Conservation (phyloP, 2,888 invertebrate species). For the Nipponacmea schrenckii region DNA sequence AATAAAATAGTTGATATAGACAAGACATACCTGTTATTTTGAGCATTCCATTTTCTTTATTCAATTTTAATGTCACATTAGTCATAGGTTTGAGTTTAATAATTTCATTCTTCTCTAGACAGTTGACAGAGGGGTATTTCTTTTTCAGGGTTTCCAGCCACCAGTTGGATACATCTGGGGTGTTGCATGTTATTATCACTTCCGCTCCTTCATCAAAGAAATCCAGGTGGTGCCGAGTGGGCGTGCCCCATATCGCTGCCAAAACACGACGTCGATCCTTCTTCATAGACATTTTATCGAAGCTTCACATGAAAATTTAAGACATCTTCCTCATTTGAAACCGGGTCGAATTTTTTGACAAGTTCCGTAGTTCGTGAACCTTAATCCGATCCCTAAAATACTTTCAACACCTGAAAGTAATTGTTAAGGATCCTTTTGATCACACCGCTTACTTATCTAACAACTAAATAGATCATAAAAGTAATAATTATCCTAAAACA, state of each 20-base stretch:
- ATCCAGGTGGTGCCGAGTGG: slow-evolving; percentile 56
- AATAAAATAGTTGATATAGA: too few relatives aligned
- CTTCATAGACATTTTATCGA: slow-evolving; percentile 38
- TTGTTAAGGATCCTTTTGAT: too few relatives aligned
- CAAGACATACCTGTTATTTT: slow-evolving; percentile 42
- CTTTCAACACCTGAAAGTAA: too few relatives aligned
- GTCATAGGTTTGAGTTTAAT: slow-evolving; percentile 52
- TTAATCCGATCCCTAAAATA: too few relatives aligned
- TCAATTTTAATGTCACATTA: slow-evolving; percentile 54
- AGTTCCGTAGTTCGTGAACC: too few relatives aligned
- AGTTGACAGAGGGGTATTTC: slow-evolving; percentile 50
- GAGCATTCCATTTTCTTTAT: slow-evolving; percentile 53
- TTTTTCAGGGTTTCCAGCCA: slow-evolving; percentile 56
- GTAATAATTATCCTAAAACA: too few relatives aligned
- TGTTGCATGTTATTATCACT: slow-evolving; percentile 52
- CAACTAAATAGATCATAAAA: too few relatives aligned
- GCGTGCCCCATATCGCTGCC: slow-evolving; percentile 56
- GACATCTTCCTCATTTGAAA: too few relatives aligned
- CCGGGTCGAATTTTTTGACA: too few relatives aligned
- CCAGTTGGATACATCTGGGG: slow-evolving; percentile 49
- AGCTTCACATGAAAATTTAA: not conserved
- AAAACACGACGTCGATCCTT: slow-evolving; percentile 52
- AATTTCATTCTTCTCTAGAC: slow-evolving; percentile 51
- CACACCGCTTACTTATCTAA: too few relatives aligned
- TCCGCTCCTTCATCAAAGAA: slow-evolving; percentile 59